A percentile compares a stretch with the other conserved stretches of the same genome.
Evolutionary conservation across 2,113 vertebrate species (phyloP).

Genomic region (Falco punctatus): DNA sequence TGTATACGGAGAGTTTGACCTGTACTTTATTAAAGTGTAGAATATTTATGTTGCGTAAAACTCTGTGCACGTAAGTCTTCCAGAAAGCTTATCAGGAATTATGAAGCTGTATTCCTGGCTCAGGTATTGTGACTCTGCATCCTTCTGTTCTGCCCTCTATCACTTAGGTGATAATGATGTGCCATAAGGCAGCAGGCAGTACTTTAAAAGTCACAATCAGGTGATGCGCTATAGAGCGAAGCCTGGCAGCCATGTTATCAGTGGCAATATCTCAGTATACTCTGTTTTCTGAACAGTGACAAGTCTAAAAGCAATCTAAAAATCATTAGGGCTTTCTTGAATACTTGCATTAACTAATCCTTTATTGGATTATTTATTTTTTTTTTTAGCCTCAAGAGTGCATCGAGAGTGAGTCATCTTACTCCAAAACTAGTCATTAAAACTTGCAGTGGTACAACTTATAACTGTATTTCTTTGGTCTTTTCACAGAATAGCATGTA

Average conservation of each 20-base stretch:
- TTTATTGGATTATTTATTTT: background rate
- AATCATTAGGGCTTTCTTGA: background rate
- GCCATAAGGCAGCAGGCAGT: background rate
- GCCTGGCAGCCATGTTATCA: background rate
- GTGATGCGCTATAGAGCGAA: background rate
- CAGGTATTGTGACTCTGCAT: background rate
- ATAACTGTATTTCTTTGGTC: background rate
- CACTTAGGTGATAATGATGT: background rate
- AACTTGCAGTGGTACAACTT: background rate
- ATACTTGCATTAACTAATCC: background rate
- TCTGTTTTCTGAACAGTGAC: background rate
- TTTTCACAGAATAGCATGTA: background rate
- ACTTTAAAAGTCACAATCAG: background rate
- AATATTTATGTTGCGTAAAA: background rate
- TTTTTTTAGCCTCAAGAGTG: background rate
- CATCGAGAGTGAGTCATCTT: background rate
- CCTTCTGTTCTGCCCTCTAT: background rate
- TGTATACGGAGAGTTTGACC: background rate
- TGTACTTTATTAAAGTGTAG: background rate
- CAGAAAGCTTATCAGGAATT: background rate
- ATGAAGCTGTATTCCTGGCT: background rate
- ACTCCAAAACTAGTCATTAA: background rate
- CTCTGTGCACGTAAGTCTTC: background rate
- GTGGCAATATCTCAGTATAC: background rate
- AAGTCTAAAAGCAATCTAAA: background rate